Evolutionary conservation across 92 coral and sea anemone genomes (phyloP).

Genomic region (Galaxea fascicularis): DNA sequence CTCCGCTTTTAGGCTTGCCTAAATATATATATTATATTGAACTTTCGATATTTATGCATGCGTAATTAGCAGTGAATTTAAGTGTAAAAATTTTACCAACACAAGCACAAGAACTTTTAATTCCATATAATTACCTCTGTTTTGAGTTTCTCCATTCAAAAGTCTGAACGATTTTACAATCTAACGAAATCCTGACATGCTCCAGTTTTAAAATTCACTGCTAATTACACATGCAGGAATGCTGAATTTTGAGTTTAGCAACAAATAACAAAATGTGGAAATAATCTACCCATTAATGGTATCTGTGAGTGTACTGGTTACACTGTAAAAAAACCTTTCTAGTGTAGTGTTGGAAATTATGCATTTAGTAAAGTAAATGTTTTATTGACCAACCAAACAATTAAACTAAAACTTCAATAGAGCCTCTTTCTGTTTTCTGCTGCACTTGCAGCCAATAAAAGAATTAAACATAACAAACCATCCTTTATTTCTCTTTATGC

Average conservation of each 20-base stretch:
- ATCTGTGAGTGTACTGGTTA: not conserved
- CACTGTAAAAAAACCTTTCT: too few relatives aligned
- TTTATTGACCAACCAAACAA: too few relatives aligned
- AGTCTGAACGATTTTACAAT: not conserved
- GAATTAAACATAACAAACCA: not conserved
- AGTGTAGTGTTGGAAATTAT: not conserved
- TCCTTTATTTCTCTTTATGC: slow-evolving; percentile 2
- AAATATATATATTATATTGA: too few relatives aligned
- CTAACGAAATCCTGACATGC: not conserved
- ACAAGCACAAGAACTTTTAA: not conserved
- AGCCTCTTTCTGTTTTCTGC: too few relatives aligned
- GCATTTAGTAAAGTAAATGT: not conserved
- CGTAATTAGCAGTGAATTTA: not conserved
- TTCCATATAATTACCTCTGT: not conserved
- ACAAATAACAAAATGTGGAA: not conserved
- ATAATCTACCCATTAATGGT: not conserved
- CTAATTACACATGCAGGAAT: not conserved
- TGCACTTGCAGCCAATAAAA: too few relatives aligned
- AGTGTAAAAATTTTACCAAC: not conserved
- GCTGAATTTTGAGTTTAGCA: not conserved
- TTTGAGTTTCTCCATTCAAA: not conserved
- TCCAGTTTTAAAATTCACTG: not conserved
- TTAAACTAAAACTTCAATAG: not conserved
- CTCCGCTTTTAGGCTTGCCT: too few relatives aligned
- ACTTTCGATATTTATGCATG: not conserved